Percentiles rank a stretch among this genome's conserved stretches.
Evolutionary conservation across 2,888 invertebrate genomes (phyloP).

Genomic region (Axea sp.): DNA sequence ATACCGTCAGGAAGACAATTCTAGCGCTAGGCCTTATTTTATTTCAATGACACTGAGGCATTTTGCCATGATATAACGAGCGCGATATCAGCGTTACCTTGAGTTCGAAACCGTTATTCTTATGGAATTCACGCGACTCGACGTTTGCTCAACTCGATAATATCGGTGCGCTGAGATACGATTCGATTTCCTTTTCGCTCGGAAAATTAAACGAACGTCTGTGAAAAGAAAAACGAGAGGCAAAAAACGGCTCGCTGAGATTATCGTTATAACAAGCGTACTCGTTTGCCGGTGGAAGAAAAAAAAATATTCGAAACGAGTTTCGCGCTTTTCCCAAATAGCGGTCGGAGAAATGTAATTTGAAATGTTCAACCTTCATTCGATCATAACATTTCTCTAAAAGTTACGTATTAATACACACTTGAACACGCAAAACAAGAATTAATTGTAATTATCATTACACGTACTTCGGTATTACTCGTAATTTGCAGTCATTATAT

Average conservation of each 20-base stretch:
- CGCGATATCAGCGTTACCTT: conserved; percentile 54
- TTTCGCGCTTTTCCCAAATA: conserved; percentile 13
- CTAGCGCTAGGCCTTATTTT: conserved; percentile 43
- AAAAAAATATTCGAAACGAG: neutral
- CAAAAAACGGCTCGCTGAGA: neutral
- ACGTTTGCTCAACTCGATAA: conserved; percentile 22
- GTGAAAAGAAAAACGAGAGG: too few species aligned
- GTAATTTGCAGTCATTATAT: conserved; percentile 58
- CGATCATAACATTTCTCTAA: conserved; percentile 27
- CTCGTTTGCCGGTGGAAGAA: neutral
- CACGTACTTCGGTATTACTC: conserved; percentile 44
- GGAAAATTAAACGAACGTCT: neutral
- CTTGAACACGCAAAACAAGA: conserved; percentile 47
- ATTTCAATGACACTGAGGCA: conserved; percentile 56
- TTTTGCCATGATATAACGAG: conserved; percentile 56
- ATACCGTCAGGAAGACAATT: conserved; percentile 50
- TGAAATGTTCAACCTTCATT: conserved; percentile 18
- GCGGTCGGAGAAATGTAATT: conserved; percentile 16
- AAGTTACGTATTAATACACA: conserved; percentile 33
- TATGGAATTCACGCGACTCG: conserved; percentile 28
- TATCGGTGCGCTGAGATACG: neutral
- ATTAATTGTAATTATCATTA: conserved; percentile 56
- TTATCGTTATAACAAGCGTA: neutral
- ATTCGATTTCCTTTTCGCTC: conserved; percentile 8
- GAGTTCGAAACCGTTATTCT: conserved; percentile 53